These are phyloP conservation scores for Drosophila orosa DNA, from an alignment of 1,140 invertebrate genomes.

Conservation along the genomic window DNA sequence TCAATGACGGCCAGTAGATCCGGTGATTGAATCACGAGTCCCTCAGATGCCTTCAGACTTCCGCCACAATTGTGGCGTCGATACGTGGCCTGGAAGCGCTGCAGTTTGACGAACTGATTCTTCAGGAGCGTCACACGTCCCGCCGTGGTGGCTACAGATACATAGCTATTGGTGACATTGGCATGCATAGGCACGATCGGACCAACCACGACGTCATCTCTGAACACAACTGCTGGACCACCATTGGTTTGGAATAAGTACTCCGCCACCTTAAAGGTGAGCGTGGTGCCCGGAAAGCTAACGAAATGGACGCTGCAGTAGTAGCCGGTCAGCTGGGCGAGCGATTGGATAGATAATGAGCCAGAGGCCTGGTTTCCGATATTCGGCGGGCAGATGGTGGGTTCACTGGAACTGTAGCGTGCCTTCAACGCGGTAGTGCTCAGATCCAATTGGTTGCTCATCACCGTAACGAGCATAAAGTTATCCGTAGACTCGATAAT, in stretches of 20 bases:
- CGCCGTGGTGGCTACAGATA: conserved; percentile 28
- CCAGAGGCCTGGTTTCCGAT: conserved; percentile 52
- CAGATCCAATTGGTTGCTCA: conserved; percentile 10
- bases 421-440: conserved; percentile 19
- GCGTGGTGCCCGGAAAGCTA: conserved; percentile 27
- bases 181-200: not conserved
- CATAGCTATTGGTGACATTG: conserved; percentile 34
- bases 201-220: conserved; percentile 10
- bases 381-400: conserved; percentile 58
- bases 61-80: conserved; percentile 61
- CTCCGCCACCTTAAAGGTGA: conserved; percentile 55
- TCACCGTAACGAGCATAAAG: conserved; percentile 49
- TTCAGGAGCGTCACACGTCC: conserved; percentile 41
- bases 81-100: conserved; percentile 48
- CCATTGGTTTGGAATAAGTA: conserved; percentile 12
- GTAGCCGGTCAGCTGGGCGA: conserved; percentile 29
- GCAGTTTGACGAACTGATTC: not conserved
- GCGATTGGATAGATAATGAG: conserved; percentile 26
- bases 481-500: conserved; percentile 69
- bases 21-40: conserved; percentile 28
- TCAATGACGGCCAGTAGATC: not conserved
- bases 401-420: conserved; percentile 46
- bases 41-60: conserved; percentile 22
- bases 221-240: conserved; percentile 21
- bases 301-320: conserved; percentile 53